Conservation (phyloP, 35 echinoderm and acorn worm genomes). For the Apostichopus parvimensis region DNA sequence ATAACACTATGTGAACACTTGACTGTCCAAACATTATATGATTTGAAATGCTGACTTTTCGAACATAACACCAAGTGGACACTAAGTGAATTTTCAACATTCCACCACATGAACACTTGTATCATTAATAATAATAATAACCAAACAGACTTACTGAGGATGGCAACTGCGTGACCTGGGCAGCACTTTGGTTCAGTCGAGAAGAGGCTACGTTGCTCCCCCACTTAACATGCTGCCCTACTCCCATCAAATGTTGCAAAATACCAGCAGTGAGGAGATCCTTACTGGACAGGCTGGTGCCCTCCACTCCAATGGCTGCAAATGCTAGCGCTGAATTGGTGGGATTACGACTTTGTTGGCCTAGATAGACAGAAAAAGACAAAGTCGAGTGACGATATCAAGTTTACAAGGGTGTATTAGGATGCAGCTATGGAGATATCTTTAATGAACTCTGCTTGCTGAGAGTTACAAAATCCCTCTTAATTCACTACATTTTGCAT, state of each 20-base stretch:
- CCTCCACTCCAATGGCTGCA: constrained; percentile 79
- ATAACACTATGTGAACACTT: too few species aligned
- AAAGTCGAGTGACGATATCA: not conserved
- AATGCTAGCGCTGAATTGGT: constrained; percentile 43
- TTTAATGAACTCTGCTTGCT: not conserved
- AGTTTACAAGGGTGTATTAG: not conserved
- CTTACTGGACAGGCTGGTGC: constrained; percentile 65
- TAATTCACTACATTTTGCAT: too few species aligned
- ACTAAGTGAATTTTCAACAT: too few species aligned
- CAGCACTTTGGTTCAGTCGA: constrained; percentile 69
- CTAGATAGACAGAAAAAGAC: constrained; percentile 37
- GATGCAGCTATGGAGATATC: not conserved
- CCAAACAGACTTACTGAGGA: constrained; percentile 65
- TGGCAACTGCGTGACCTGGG: constrained; percentile 70
- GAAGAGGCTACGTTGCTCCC: constrained; percentile 84
- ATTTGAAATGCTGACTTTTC: too few species aligned
- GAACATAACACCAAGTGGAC: too few species aligned
- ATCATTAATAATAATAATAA: too few species aligned
- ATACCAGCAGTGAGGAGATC: constrained; percentile 70
- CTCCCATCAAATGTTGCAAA: constrained; percentile 82
- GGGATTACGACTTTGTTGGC: constrained; percentile 72
- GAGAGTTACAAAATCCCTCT: not conserved
- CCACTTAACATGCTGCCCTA: constrained; percentile 80
- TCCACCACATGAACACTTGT: too few species aligned
- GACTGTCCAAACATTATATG: too few species aligned